Conservation (phyloP, 2,888 invertebrate species). For the Synanthedon formicaeformis region DNA sequence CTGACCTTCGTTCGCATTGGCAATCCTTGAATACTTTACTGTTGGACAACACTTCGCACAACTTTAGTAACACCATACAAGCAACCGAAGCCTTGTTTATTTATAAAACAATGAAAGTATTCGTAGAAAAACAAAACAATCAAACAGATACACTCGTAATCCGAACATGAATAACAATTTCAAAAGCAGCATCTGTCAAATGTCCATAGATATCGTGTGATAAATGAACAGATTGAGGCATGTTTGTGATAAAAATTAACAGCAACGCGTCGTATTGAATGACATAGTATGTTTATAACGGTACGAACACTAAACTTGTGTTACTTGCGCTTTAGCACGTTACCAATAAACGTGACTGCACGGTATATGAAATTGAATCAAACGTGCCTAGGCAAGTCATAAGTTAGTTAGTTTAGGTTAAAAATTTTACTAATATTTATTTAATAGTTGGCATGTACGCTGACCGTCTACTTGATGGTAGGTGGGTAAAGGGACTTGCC, state of each 20-base stretch:
- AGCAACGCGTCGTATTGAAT: slow-evolving; percentile 33
- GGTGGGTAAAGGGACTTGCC: no score
- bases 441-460: no score
- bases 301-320: slow-evolving; percentile 14
- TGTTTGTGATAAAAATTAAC: slow-evolving; percentile 62
- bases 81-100: slow-evolving; percentile 1
- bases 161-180: slow-evolving; percentile 35
- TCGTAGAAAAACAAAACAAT: slow-evolving; percentile 10
- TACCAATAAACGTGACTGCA: slow-evolving; percentile 7
- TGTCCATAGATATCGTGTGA: slow-evolving; percentile 47
- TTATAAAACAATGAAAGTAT: neutral
- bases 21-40: slow-evolving; percentile 55
- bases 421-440: no score
- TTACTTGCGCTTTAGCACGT: slow-evolving; percentile 6
- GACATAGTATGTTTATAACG: slow-evolving; percentile 27
- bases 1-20: slow-evolving; percentile 66
- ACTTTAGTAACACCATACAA: slow-evolving; percentile 47
- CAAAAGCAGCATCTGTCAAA: slow-evolving; percentile 39
- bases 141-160: slow-evolving; percentile 38
- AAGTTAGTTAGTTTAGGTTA: no score
- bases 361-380: slow-evolving; percentile 16
- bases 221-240: slow-evolving; percentile 34
- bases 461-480: no score
- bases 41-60: slow-evolving; percentile 58
- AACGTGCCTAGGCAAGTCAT: neutral